A percentile compares a stretch with the other conserved stretches of the same genome.
phyloP scores from a whole-genome alignment of 2,113 vertebrate species.

The Ovibos moschatus region DNA sequence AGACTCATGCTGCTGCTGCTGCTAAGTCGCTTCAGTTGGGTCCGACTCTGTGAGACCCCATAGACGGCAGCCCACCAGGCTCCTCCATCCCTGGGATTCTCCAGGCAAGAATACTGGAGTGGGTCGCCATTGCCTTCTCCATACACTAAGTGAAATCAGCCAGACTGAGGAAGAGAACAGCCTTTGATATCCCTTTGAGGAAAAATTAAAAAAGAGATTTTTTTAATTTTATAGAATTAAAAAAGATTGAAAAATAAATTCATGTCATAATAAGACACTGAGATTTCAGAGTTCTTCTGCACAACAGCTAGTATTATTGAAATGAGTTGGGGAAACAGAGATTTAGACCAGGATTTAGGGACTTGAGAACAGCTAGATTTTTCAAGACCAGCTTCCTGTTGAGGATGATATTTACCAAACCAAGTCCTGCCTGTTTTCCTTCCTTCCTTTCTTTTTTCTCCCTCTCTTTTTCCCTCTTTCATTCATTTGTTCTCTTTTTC shows the following conservation, averaged over 20 bases:
- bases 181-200: neutral
- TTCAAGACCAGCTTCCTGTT: neutral
- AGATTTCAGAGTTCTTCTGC: neutral
- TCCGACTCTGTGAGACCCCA: no score
- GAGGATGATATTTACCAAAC: neutral
- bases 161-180: neutral
- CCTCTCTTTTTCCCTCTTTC: neutral
- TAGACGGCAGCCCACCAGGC: no score
- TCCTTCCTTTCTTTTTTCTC: neutral
- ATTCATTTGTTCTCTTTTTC: neutral
- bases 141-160: neutral
- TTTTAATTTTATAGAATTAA: neutral
- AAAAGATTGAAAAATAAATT: neutral
- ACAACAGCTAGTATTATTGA: neutral
- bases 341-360: neutral
- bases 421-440: neutral
- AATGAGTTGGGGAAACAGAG: neutral
- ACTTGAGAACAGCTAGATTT: neutral
- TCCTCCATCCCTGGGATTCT: no score
- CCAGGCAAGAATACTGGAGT: no score
- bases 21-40: no score
- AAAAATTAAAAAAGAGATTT: neutral
- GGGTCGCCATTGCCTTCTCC: no score
- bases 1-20: neutral
- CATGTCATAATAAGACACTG: neutral